A percentile compares a stretch with the other conserved stretches of the same genome.
These are phyloP conservation scores for Artemia sp. DNA, from an alignment of 2,888 invertebrate genomes.

Conservation along the genomic window DNA sequence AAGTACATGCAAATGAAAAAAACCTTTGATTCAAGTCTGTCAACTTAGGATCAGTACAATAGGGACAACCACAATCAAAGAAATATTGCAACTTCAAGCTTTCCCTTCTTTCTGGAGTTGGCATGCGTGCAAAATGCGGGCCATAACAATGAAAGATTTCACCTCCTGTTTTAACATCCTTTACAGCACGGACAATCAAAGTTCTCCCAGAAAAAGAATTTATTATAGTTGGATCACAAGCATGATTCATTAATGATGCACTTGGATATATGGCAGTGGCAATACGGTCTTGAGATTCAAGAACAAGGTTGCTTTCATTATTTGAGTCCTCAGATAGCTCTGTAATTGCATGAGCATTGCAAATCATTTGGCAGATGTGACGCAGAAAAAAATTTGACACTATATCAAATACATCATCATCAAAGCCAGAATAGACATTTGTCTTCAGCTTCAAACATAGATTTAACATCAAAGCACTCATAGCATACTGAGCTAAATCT, in stretches of 20 bases:
- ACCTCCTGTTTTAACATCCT: constrained; percentile 43
- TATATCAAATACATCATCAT: constrained; percentile 5
- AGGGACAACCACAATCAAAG: constrained; percentile 56
- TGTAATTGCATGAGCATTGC: constrained; percentile 55
- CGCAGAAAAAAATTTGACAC: constrained; percentile 51
- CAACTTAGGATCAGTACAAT: constrained; percentile 40
- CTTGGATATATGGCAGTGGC: constrained; percentile 72
- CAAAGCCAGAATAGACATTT: constrained; percentile 39
- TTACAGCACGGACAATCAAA: constrained; percentile 50
- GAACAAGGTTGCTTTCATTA: constrained; percentile 11
- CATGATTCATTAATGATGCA: constrained; percentile 80
- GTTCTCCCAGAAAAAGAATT: constrained; percentile 48
- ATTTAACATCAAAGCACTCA: constrained; percentile 50
- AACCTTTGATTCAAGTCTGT: constrained; percentile 28
- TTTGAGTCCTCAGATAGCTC: constrained; percentile 17
- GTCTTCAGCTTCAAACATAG: constrained; percentile 47
- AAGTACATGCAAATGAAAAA: constrained; percentile 28
- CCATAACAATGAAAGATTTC: constrained; percentile 75
- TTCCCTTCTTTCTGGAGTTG: constrained; percentile 42
- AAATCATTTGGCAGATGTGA: constrained; percentile 59
- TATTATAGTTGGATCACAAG: constrained; percentile 65
- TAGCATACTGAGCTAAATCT: constrained; percentile 50
- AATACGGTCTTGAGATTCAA: constrained; percentile 34
- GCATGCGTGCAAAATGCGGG: constrained; percentile 49
- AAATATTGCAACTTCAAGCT: constrained; percentile 51